Conservation (phyloP, 2,888 invertebrate genomes). For the Arge pagana region DNA sequence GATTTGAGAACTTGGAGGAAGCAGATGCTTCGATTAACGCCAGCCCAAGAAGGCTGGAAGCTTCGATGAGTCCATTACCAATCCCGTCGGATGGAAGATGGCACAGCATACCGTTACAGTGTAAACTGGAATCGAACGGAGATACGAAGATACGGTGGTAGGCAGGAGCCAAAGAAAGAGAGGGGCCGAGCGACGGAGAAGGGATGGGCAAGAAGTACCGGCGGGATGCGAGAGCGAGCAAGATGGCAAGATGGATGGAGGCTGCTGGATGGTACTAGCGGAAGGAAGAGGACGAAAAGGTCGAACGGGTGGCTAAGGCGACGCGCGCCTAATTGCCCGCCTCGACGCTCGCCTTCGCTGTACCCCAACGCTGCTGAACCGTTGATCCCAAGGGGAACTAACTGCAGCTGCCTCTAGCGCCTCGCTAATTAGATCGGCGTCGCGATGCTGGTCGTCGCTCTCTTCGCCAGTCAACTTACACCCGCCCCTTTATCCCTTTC, state of each 20-base stretch:
- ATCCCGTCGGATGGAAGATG: no score
- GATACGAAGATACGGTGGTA: slow-evolving; percentile 14
- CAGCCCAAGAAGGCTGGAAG: no score
- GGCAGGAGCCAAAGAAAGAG: slow-evolving; percentile 7
- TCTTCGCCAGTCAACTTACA: slow-evolving; percentile 43
- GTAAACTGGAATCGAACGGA: no score
- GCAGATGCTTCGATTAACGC: no score
- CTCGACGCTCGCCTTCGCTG: neutral
- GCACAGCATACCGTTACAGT: no score
- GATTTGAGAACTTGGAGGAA: no score
- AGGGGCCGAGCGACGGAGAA: slow-evolving; percentile 26
- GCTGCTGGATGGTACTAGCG: neutral
- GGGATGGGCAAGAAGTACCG: slow-evolving; percentile 39
- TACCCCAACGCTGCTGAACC: slow-evolving; percentile 7
- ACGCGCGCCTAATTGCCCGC: slow-evolving; percentile 17
- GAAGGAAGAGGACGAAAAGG: slow-evolving; percentile 3
- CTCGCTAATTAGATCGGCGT: slow-evolving; percentile 50
- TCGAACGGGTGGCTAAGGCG: neutral
- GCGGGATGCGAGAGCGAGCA: slow-evolving; percentile 14
- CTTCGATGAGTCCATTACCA: no score
- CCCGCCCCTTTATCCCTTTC: slow-evolving; percentile 28
- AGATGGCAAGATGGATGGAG: slow-evolving; percentile 14
- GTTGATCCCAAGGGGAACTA: slow-evolving; percentile 6
- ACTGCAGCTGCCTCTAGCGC: slow-evolving; percentile 41
- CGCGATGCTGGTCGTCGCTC: slow-evolving; percentile 40